Evolutionary conservation across 2,797 vertebrate species (phyloP).

Genomic region (Setipinna tenuifilis): DNA sequence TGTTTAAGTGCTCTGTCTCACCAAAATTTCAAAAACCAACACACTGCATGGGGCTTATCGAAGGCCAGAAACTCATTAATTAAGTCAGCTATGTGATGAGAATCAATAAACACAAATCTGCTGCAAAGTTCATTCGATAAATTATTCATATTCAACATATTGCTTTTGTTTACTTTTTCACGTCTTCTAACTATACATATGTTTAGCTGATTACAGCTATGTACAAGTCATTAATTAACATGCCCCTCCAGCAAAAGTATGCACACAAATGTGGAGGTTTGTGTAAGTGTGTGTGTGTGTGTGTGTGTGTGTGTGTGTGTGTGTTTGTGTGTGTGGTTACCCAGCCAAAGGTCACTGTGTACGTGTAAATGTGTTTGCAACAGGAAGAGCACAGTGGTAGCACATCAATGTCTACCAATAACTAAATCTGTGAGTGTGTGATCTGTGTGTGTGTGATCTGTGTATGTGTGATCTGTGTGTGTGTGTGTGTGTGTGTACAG

Average conservation of each 20-base stretch:
- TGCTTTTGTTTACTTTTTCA: neutral
- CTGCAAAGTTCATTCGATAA: neutral
- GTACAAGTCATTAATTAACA: neutral
- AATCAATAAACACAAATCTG: neutral
- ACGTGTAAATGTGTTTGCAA: no score
- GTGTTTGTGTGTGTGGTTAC: neutral
- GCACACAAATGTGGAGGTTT: neutral
- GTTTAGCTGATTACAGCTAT: neutral
- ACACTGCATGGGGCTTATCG: neutral
- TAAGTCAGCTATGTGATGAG: neutral
- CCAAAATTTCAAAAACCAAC: neutral
- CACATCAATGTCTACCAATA: no score
- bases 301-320: neutral
- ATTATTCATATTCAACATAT: neutral
- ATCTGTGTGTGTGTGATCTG: neutral
- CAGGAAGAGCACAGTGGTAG: no score
- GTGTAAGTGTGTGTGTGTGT: neutral
- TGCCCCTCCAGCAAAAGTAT: neutral
- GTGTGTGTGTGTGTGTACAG: neutral
- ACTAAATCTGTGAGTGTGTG: neutral
- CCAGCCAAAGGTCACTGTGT: no score
- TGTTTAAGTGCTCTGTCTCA: no score
- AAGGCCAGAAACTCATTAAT: neutral
- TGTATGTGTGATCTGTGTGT: no score
- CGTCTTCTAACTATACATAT: neutral